Evolutionary conservation across 2,113 vertebrate genomes (phyloP), one percentile per base, ranked within the genome.

Genomic region (Petrocephalus microphthalmus): DNA sequence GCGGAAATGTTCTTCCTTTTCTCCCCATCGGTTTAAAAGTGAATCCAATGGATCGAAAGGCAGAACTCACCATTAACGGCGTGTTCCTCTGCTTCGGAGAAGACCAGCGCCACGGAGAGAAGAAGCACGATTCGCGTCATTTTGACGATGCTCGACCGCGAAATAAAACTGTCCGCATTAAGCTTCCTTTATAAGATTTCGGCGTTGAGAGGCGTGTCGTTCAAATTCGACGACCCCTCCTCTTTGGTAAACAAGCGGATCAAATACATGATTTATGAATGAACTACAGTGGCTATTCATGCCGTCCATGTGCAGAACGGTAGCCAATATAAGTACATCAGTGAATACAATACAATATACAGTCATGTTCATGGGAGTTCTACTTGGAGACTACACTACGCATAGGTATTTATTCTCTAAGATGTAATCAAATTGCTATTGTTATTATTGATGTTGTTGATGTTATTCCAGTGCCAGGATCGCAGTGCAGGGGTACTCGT

Each of bases 31-130:
- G 33, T 78, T 78, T 42, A 42, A 78, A 78, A 78, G 15, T 53
- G 25, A 29, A 51, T n/a, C 3, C 10, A 85, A 33, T 53, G 29
- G 19, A 29, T 5, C 45, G 22, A 83, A 83, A 83, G 20, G 20
- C 13, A 54, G 25, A 0, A 90, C 95, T 94, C 88, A 96, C 95
- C 95, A 33, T 95, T 95, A n/a, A 93, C 93, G 25, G 83, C 89
- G 81, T 93, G 92, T 89, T 95, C 93, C 87, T 96, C 93, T 71
- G 94, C 91, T 87, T 92, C 89, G 53, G 88, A 87, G 51, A 93
- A 90, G 83, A 93, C 88, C 89, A 94, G 87, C n/a, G 88, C 49
- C 2, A 93, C 90, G 82, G 92, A 91, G 85, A 93, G 88, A 88
- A 94, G 90, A 45, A 94, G 33, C 88, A 91, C 92, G 91, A 93